A percentile compares a stretch with the other conserved stretches of the same genome.
These are phyloP conservation scores for Xylocampa areola DNA, from an alignment of 2,888 invertebrate genomes.

Conservation along the genomic window DNA sequence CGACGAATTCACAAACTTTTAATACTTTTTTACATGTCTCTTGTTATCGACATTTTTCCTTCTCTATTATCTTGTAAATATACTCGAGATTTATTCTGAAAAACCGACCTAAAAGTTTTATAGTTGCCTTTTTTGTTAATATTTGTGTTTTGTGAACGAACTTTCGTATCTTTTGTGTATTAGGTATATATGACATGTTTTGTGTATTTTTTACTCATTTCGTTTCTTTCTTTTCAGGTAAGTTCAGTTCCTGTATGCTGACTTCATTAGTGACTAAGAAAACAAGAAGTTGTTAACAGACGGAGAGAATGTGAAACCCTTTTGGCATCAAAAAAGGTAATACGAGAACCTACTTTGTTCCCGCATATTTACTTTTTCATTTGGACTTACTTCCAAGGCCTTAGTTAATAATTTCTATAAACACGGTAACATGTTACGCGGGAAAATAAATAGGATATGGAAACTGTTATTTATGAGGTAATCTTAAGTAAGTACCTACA, in stretches of 20 bases:
- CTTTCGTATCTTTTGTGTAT: constrained; percentile 11
- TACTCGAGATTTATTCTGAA: constrained; percentile 20
- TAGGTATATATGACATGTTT: constrained; percentile 1
- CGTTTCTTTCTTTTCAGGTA: constrained; percentile 55
- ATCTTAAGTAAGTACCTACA: too few species aligned
- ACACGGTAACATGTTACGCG: not conserved
- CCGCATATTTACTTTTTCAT: constrained; percentile 3
- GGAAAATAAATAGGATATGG: constrained; percentile 18
- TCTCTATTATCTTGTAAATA: constrained; percentile 36
- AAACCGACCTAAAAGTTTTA: constrained; percentile 13
- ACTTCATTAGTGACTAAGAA: constrained; percentile 26
- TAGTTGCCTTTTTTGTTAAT: constrained; percentile 17
- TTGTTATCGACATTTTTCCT: constrained; percentile 51
- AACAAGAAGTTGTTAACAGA: constrained; percentile 23
- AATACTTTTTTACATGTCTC: constrained; percentile 68
- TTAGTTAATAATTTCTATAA: not conserved
- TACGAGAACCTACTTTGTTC: not conserved
- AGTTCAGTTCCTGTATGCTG: constrained; percentile 45
- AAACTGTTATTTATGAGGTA: not conserved
- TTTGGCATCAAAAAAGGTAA: constrained; percentile 34
- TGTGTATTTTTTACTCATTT: constrained; percentile 41
- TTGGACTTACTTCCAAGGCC: too few species aligned
- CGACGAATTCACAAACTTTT: constrained; percentile 73
- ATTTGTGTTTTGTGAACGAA: constrained; percentile 19
- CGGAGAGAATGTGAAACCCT: constrained; percentile 14